Percentiles rank a stretch among this genome's conserved stretches.
phyloP scores from a whole-genome alignment of 2,888 invertebrate genomes.

The Pseudeuparius sepicola region DNA sequence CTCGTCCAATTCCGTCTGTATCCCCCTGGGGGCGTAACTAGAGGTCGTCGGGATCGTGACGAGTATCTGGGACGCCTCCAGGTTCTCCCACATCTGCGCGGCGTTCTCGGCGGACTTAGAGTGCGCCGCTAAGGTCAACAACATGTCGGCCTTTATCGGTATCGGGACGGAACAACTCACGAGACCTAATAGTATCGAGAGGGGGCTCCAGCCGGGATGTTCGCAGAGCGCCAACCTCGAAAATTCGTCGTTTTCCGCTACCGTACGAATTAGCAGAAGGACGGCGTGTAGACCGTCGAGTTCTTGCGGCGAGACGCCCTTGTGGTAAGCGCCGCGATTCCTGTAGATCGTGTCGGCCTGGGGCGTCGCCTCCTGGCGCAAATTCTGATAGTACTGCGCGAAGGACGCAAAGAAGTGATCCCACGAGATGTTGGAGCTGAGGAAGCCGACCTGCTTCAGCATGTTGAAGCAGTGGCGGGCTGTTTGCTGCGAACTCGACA shows the following conservation, averaged over 20 bases:
- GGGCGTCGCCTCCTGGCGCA: slow-evolving; percentile 59
- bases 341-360: slow-evolving; percentile 54
- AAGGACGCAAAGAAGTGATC: slow-evolving; percentile 79
- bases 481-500: slow-evolving; percentile 66
- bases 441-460: slow-evolving; percentile 46
- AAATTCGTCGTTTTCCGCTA: slow-evolving; percentile 71
- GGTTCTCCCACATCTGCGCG: slow-evolving; percentile 72
- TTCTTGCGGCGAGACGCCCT: slow-evolving; percentile 68
- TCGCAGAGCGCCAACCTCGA: slow-evolving; percentile 76
- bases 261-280: slow-evolving; percentile 62
- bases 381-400: slow-evolving; percentile 56
- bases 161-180: slow-evolving; percentile 81
- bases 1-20: slow-evolving; percentile 82
- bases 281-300: slow-evolving; percentile 80
- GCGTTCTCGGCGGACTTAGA: slow-evolving; percentile 70
- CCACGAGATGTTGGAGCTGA: slow-evolving; percentile 54
- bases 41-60: slow-evolving; percentile 54
- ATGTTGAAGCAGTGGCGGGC: slow-evolving; percentile 71
- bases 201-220: slow-evolving; percentile 78
- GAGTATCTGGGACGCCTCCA: slow-evolving; percentile 75
- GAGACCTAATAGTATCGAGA: slow-evolving; percentile 70
- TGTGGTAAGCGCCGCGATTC: slow-evolving; percentile 35
- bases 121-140: slow-evolving; percentile 69
- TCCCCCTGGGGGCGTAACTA: slow-evolving; percentile 54
- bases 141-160: slow-evolving; percentile 71